Base-by-base conservation (phyloP, 2,888 invertebrate genomes). In the Acronicta psi region DNA sequence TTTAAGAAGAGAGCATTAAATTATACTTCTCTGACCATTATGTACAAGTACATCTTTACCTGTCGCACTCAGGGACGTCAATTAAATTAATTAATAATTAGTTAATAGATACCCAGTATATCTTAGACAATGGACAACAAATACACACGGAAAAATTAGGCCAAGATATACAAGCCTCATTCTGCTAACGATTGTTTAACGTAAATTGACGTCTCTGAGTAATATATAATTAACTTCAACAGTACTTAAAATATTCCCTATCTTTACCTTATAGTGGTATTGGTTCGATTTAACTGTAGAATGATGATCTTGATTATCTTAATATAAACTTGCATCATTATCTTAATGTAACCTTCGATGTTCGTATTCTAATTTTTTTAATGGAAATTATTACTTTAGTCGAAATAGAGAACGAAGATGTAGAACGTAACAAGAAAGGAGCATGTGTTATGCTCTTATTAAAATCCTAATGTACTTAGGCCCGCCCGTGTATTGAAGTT, bases 401-500 rank as follows among this genome's bases (percentile, higher is more conserved):
- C n/a, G n/a, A n/a, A n/a, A n/a, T n/a, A n/a, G n/a, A n/a, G n/a
- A n/a, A n/a, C 84, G 70, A 47, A 63, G 77, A 85, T 82, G 79
- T 75, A 36, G 69, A 40, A 70, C 41, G 70, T 58, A 72, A 69
- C 55, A 81, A 84, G 82, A 73, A 82, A 75, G 84, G 83, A 88
- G 81, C 83, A 87, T 85, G 84, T 82, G 74, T 82, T 34, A 83
- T 87, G 88, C 75, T 93, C 93, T 91, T 92, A 94, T 93, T 91
- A 93, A 93, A 94, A 92, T 83, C 92, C 90, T 89, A 92, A 91
- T 85, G 89, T 92, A 92, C 89, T 93, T 92, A 93, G 93, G 94
- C 94, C 94, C 94, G 93, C 94, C 92, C 93, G 90, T 92, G 92
- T 94, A 93, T 93, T 90, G 94, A 91, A 94, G 94, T 93, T 91